Conservation (phyloP, 2,113 vertebrate species). For the Microcebus griseorufus region DNA sequence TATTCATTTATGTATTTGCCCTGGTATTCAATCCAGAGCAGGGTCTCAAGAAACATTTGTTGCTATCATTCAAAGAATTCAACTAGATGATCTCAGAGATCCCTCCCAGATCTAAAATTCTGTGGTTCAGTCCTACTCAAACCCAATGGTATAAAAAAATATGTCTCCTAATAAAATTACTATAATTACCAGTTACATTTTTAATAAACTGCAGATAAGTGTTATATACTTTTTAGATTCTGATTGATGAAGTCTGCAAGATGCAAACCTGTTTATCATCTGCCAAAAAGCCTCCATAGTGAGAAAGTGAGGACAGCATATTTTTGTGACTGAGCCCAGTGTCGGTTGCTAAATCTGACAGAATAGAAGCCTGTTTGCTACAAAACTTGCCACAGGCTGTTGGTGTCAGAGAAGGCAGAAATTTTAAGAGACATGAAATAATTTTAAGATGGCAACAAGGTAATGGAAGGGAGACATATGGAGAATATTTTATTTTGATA, state of each 20-base stretch:
- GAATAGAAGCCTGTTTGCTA: not conserved
- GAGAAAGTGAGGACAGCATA: not conserved
- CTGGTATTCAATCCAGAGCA: not conserved
- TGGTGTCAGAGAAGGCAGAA: not conserved
- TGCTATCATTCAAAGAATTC: not conserved
- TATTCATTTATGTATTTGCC: not conserved
- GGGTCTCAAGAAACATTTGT: not conserved
- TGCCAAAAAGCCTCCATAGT: not conserved
- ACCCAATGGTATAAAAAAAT: not conserved
- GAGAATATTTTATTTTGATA: conserved; percentile 34
- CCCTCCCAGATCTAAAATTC: not conserved
- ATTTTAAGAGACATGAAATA: conserved; percentile 16
- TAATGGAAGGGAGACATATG: not conserved
- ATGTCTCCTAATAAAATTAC: not conserved
- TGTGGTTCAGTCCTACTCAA: not conserved
- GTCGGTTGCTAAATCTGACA: not conserved
- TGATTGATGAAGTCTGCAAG: conserved; percentile 6
- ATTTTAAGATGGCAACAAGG: not conserved
- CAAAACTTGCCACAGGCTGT: not conserved
- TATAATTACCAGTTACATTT: not conserved
- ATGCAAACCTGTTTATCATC: not conserved
- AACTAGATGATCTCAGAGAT: not conserved
- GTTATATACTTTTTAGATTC: not conserved
- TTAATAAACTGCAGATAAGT: not conserved
- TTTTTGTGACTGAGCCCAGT: not conserved